Evolutionary conservation across 2,113 vertebrate species (phyloP).

Genomic region (Bufo bufo): DNA sequence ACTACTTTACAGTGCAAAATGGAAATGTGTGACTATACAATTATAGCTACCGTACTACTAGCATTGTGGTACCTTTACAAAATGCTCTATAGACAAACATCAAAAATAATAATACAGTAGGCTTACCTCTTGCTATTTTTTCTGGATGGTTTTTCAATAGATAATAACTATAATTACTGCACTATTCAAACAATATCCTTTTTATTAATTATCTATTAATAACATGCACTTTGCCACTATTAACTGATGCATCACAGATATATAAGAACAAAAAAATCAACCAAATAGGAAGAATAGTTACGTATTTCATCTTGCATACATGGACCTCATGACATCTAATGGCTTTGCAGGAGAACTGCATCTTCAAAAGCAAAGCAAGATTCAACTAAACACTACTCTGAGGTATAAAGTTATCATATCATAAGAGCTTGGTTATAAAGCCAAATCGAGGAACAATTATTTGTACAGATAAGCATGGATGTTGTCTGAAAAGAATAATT

Average conservation of each 20-base stretch:
- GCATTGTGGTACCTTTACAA: too few relatives aligned
- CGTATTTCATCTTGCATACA: neutral
- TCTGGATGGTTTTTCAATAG: neutral
- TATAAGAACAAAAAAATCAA: neutral
- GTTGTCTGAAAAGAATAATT: neutral
- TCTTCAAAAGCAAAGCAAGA: neutral
- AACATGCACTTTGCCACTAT: neutral
- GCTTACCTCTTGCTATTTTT: neutral
- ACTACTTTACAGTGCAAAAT: neutral
- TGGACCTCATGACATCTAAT: slow-evolving; percentile 57
- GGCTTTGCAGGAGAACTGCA: slow-evolving; percentile 48
- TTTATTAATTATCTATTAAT: neutral
- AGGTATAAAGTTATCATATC: neutral
- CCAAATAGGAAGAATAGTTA: too few relatives aligned
- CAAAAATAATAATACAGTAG: neutral
- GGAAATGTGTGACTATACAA: neutral
- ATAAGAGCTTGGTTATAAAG: neutral
- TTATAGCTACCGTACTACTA: neutral
- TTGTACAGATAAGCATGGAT: neutral
- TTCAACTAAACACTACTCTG: neutral
- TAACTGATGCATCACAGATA: neutral
- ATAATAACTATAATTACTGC: neutral
- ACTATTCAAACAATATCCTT: neutral
- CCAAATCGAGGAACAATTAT: neutral
- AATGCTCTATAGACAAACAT: neutral